Conservation (phyloP, 2,888 invertebrate genomes). For the Sphaeridia pumilis region DNA sequence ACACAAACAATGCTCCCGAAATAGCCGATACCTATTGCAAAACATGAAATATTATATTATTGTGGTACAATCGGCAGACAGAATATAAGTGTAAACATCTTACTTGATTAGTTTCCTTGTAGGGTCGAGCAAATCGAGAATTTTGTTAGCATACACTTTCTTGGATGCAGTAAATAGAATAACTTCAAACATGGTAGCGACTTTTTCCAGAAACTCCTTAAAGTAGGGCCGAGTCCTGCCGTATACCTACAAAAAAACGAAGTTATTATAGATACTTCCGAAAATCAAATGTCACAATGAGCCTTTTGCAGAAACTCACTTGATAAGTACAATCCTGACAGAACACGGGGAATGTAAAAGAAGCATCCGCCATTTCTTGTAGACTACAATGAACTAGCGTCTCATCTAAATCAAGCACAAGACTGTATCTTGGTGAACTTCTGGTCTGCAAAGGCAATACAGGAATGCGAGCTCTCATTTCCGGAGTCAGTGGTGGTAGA, state of each 20-base stretch:
- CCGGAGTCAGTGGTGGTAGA: constrained; percentile 66
- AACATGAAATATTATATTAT: too few species aligned
- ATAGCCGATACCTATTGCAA: constrained; percentile 55
- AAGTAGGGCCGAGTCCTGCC: constrained; percentile 85
- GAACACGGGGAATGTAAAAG: constrained; percentile 81
- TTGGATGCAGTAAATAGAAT: constrained; percentile 93
- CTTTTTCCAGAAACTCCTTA: constrained; percentile 78
- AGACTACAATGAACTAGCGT: constrained; percentile 91
- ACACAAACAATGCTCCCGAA: constrained; percentile 89
- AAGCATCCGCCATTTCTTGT: constrained; percentile 79
- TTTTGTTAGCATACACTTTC: constrained; percentile 84
- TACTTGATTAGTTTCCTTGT: constrained; percentile 75
- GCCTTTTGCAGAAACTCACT: constrained; percentile 30
- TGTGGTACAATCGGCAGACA: too few species aligned
- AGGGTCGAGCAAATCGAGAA: constrained; percentile 83
- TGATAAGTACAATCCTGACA: constrained; percentile 83
- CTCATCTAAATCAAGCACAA: constrained; percentile 75
- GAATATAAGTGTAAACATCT: too few species aligned
- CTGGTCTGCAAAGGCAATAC: constrained; percentile 83
- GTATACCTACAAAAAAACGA: constrained; percentile 47
- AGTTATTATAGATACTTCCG: too few species aligned
- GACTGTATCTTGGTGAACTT: constrained; percentile 75
- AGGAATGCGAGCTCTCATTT: constrained; percentile 61
- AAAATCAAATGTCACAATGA: too few species aligned
- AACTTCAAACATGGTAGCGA: constrained; percentile 78